Evolutionary conservation across 2,888 invertebrate genomes (phyloP).

Genomic region (Phortica okadai): DNA sequence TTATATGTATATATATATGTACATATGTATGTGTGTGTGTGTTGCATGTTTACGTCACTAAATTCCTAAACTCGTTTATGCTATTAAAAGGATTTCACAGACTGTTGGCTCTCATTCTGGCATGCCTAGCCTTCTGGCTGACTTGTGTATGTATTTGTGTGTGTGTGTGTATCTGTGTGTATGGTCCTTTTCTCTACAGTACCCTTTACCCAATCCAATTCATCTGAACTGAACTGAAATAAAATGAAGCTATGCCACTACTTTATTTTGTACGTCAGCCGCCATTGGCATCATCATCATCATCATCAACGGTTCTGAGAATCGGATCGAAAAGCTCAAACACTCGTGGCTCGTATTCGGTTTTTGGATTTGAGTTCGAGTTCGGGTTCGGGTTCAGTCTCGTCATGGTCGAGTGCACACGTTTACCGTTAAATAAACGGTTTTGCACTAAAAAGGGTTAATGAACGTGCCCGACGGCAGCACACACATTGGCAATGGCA

Average conservation of each 20-base stretch:
- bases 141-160: background rate
- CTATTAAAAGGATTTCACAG: constrained; percentile 53
- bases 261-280: background rate
- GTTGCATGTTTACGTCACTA: constrained; percentile 50
- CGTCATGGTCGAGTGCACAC: constrained; percentile 33
- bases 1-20: background rate
- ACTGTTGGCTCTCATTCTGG: constrained; percentile 36
- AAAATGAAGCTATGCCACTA: background rate
- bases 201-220: background rate
- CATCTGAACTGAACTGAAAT: background rate
- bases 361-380: background rate
- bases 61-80: constrained; percentile 53
- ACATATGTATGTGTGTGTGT: constrained; percentile 19
- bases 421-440: constrained; percentile 35
- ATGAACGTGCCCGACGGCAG: constrained; percentile 44
- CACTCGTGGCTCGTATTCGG: background rate
- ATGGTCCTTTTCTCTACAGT: background rate
- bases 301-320: background rate
- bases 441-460: constrained; percentile 36
- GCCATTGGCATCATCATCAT: constrained; percentile 3
- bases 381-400: background rate
- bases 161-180: background rate
- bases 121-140: background rate
- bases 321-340: no score
- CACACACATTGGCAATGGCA: constrained; percentile 10